Percentiles rank a stretch among this genome's conserved stretches.
Evolutionary conservation across 2,888 invertebrate genomes (phyloP).

Genomic region (Spialia ferax): DNA sequence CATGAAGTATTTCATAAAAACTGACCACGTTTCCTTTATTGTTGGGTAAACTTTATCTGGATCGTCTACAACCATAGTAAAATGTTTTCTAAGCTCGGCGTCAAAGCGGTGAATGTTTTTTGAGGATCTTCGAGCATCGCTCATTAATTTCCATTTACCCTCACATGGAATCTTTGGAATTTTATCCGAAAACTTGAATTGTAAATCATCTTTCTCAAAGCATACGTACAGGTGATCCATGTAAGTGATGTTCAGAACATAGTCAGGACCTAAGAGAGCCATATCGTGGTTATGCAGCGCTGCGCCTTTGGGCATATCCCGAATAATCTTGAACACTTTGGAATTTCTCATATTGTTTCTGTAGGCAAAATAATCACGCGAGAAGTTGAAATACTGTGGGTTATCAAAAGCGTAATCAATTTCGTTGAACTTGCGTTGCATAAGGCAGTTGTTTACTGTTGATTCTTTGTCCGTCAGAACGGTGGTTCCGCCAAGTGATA

Average conservation of each 20-base stretch:
- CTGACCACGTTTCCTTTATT: constrained; percentile 87
- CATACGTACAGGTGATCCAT: constrained; percentile 87
- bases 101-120: constrained; percentile 81
- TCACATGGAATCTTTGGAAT: constrained; percentile 56
- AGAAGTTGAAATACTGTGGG: constrained; percentile 87
- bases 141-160: constrained; percentile 78
- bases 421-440: constrained; percentile 85
- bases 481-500: constrained; percentile 82
- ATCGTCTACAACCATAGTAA: constrained; percentile 86
- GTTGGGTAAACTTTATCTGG: constrained; percentile 75
- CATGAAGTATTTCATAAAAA: constrained; percentile 85
- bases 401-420: constrained; percentile 82
- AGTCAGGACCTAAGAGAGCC: constrained; percentile 88
- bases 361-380: constrained; percentile 89
- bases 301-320: constrained; percentile 91
- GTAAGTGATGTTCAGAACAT: constrained; percentile 88
- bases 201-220: constrained; percentile 51
- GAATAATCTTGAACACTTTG: constrained; percentile 88
- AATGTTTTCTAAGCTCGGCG: constrained; percentile 74
- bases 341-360: constrained; percentile 87
- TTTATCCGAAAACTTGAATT: constrained; percentile 63
- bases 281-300: constrained; percentile 90
- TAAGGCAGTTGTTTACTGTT: constrained; percentile 85
- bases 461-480: constrained; percentile 79
- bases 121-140: constrained; percentile 68